phyloP scores from a whole-genome alignment of 2,888 invertebrate species.

The Zootermopsis nevadensis region DNA sequence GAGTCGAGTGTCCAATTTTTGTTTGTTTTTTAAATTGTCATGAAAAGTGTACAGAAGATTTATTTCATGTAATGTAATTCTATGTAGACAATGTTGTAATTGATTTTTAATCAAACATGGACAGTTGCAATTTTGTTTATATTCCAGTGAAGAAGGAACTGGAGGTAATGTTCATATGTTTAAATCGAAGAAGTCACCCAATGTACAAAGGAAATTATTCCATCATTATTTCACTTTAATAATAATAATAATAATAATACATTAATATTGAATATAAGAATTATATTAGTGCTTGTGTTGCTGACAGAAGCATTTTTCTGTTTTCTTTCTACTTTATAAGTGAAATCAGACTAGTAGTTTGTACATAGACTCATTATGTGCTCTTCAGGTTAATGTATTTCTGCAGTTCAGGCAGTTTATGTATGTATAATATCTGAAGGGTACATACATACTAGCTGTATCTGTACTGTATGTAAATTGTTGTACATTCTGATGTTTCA shows the following conservation, averaged over 20 bases:
- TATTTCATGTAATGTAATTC: slow-evolving; percentile 27
- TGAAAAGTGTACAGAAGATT: slow-evolving; percentile 34
- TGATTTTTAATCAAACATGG: slow-evolving; percentile 25
- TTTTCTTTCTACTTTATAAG: neutral
- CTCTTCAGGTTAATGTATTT: neutral
- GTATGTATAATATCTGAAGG: slow-evolving; percentile 1
- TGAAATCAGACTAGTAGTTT: neutral
- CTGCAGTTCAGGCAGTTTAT: neutral
- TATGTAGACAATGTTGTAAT: slow-evolving; percentile 17
- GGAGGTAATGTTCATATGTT: slow-evolving; percentile 19
- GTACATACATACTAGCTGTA: slow-evolving; percentile 21
- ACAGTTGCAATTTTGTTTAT: slow-evolving; percentile 28
- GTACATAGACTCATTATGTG: slow-evolving; percentile 9
- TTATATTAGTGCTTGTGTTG: neutral
- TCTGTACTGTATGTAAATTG: slow-evolving; percentile 28
- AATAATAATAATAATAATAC: slow-evolving; percentile 7
- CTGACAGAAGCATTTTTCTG: slow-evolving; percentile 14
- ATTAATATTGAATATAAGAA: slow-evolving; percentile 3
- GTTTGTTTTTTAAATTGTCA: slow-evolving; percentile 42
- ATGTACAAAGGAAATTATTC: slow-evolving; percentile 49
- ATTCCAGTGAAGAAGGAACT: slow-evolving; percentile 15
- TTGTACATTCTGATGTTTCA: slow-evolving; percentile 39
- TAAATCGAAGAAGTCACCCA: slow-evolving; percentile 42
- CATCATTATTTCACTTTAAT: slow-evolving; percentile 21
- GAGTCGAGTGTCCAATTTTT: slow-evolving; percentile 2